phyloP scores from a whole-genome alignment of 2,113 vertebrate genomes.

The Scalopus aquaticus region DNA sequence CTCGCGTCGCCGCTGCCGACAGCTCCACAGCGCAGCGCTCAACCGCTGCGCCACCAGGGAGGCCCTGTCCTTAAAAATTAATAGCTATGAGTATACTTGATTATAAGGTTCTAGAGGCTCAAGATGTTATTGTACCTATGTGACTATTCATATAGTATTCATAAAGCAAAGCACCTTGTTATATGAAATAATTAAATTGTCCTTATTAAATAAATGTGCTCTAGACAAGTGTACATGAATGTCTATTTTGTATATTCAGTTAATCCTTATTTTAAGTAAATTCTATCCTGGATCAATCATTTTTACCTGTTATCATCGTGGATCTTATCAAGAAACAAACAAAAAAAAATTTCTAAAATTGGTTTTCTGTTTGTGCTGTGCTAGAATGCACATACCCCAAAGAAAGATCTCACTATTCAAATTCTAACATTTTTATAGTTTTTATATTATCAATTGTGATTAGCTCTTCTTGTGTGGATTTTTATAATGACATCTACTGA shows the following conservation, averaged over 20 bases:
- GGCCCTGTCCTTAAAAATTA: too few relatives aligned
- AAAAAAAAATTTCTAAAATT: neutral
- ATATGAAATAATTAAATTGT: neutral
- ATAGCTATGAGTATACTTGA: neutral
- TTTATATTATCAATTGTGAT: neutral
- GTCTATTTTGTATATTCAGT: neutral
- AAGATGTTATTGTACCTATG: neutral
- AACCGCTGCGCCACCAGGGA: too few relatives aligned
- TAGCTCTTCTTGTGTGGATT: neutral
- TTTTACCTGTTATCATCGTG: neutral
- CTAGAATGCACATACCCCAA: neutral
- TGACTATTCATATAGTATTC: neutral
- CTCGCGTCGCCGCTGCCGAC: too few relatives aligned
- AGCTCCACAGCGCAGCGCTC: too few relatives aligned
- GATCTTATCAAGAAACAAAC: neutral
- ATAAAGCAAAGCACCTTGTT: neutral
- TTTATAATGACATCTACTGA: neutral
- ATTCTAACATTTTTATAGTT: neutral
- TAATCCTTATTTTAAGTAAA: neutral
- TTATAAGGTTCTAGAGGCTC: neutral
- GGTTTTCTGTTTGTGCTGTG: neutral
- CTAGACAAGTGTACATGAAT: neutral
- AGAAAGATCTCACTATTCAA: neutral
- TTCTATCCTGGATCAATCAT: neutral
- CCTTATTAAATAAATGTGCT: conserved; percentile 3